phyloP scores from a whole-genome alignment of 2,797 vertebrate genomes.

The Staurois parvus region DNA sequence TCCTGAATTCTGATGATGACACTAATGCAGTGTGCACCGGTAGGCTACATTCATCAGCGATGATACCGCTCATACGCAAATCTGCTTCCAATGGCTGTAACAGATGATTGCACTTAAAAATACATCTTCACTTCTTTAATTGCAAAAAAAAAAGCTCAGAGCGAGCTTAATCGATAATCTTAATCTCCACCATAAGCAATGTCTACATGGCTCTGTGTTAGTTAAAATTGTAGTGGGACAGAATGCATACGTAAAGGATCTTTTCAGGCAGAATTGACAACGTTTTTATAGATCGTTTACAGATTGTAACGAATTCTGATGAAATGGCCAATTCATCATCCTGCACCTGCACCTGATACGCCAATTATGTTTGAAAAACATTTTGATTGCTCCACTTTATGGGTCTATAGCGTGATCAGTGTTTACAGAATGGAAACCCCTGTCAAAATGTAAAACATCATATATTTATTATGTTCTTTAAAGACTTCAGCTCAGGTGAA shows the following conservation, averaged over 20 bases:
- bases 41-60: too few relatives aligned
- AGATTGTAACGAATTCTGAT: background rate
- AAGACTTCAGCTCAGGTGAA: background rate
- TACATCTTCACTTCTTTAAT: background rate
- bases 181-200: background rate
- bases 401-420: background rate
- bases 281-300: background rate
- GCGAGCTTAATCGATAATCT: slow-evolving; percentile 6
- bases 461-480: too few relatives aligned
- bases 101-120: background rate
- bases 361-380: slow-evolving; percentile 43
- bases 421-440: background rate
- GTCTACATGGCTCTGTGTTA: slow-evolving; percentile 1
- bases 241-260: background rate
- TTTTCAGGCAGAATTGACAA: slow-evolving; percentile 20
- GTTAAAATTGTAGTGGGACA: slow-evolving; percentile 14
- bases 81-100: background rate
- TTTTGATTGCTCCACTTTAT: slow-evolving; percentile 37
- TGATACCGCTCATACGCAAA: too few relatives aligned
- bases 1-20: too few relatives aligned
- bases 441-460: background rate
- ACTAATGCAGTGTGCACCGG: too few relatives aligned
- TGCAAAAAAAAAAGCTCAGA: background rate
- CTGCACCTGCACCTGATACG: slow-evolving; percentile 4
- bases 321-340: background rate